phyloP scores from a whole-genome alignment of 2,113 vertebrate genomes.

The Nyctereutes procyonoides region DNA sequence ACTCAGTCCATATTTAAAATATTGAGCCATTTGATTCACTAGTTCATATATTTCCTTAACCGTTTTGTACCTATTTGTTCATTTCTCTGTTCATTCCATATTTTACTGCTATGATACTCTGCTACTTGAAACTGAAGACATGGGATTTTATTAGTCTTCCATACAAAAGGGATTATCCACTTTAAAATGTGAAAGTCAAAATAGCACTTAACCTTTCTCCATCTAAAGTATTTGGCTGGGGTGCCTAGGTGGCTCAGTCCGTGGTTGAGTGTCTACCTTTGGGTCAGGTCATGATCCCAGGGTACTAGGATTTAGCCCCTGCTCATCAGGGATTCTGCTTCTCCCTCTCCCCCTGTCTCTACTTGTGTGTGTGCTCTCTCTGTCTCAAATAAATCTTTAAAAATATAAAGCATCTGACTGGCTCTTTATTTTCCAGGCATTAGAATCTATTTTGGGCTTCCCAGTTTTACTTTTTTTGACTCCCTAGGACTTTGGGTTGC shows the following conservation, averaged over 20 bases:
- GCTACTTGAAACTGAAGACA: slow-evolving; percentile 39
- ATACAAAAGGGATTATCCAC: slow-evolving; percentile 35
- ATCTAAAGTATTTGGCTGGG: neutral
- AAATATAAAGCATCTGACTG: neutral
- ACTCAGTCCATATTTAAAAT: neutral
- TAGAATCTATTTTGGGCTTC: slow-evolving; percentile 4
- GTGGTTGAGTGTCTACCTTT: too few relatives aligned
- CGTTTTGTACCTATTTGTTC: neutral
- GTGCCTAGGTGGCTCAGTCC: too few relatives aligned
- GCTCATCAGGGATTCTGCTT: too few relatives aligned
- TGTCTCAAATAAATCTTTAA: too few relatives aligned
- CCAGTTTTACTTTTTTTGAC: neutral
- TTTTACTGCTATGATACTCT: neutral
- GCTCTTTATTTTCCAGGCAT: slow-evolving; percentile 20
- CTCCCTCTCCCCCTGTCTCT: too few relatives aligned
- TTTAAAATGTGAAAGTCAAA: slow-evolving; percentile 55
- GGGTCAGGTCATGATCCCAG: too few relatives aligned
- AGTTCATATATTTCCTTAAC: slow-evolving; percentile 46
- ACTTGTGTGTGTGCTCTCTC: too few relatives aligned
- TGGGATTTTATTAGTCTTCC: slow-evolving; percentile 10
- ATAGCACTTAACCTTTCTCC: slow-evolving; percentile 4
- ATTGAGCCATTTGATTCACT: slow-evolving; percentile 19
- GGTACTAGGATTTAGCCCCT: too few relatives aligned
- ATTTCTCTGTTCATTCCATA: neutral
- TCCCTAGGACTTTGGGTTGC: neutral